phyloP scores from a whole-genome alignment of 2,113 vertebrate genomes.

The Rhegmatorhina hoffmannsi region DNA sequence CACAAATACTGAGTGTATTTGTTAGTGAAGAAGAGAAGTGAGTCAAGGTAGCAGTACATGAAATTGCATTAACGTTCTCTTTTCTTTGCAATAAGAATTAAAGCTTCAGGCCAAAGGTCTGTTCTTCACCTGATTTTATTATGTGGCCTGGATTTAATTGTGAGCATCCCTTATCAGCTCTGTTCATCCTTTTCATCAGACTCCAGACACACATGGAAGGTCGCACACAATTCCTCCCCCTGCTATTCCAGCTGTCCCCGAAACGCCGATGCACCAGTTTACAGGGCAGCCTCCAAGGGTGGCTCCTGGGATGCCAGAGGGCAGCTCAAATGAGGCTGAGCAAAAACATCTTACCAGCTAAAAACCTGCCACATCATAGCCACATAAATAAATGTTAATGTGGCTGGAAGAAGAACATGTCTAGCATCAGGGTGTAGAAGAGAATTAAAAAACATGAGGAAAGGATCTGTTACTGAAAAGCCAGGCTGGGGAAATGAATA shows the following conservation, averaged over 20 bases:
- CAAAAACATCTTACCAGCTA: neutral
- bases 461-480: neutral
- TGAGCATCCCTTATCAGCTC: neutral
- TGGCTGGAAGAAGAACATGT: neutral
- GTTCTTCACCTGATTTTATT: conserved; percentile 15
- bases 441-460: neutral
- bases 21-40: neutral
- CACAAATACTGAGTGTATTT: neutral
- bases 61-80: neutral
- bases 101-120: neutral
- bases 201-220: neutral
- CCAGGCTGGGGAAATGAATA: neutral
- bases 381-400: neutral
- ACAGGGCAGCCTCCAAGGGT: neutral
- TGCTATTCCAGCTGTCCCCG: neutral
- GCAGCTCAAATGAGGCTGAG: neutral
- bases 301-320: neutral
- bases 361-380: neutral
- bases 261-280: neutral
- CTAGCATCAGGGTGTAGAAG: neutral
- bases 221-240: neutral
- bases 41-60: neutral
- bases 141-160: conserved; percentile 27
- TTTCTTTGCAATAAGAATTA: neutral
- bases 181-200: neutral